Evolutionary conservation across 1,140 invertebrate species (phyloP).

Genomic region (Reticulitermes speratus): DNA sequence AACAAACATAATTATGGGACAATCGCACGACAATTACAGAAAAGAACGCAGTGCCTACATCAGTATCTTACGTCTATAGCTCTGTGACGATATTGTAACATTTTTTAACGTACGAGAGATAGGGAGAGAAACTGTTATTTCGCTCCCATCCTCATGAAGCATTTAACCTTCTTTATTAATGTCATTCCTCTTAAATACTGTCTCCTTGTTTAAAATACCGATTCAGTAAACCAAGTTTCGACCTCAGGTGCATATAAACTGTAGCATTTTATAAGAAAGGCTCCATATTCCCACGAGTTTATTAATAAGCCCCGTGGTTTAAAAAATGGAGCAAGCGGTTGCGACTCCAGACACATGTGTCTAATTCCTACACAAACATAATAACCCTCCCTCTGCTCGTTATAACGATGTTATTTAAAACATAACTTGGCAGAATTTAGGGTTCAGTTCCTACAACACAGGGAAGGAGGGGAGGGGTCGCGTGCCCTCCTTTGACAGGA

Average conservation of each 20-base stretch:
- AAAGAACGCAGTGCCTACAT: too few species aligned
- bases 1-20: too few species aligned
- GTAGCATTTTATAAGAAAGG: background rate
- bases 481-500: constrained; percentile 12
- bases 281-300: background rate
- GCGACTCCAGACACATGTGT: background rate
- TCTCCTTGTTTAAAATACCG: background rate
- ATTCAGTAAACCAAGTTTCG: background rate
- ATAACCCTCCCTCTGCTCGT: background rate
- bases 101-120: too few species aligned
- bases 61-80: too few species aligned
- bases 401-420: background rate
- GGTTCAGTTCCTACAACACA: background rate
- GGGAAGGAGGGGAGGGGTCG: background rate
- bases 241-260: background rate
- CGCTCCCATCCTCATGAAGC: too few species aligned
- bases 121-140: too few species aligned
- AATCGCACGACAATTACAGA: too few species aligned
- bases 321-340: background rate
- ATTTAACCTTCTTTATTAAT: background rate
- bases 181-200: background rate
- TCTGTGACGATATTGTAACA: too few species aligned
- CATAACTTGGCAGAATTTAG: constrained; percentile 6
- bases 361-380: background rate
- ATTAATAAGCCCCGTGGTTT: background rate